Base-by-base conservation (phyloP, 2,888 invertebrate genomes). In the Calliopum simillimum region DNA sequence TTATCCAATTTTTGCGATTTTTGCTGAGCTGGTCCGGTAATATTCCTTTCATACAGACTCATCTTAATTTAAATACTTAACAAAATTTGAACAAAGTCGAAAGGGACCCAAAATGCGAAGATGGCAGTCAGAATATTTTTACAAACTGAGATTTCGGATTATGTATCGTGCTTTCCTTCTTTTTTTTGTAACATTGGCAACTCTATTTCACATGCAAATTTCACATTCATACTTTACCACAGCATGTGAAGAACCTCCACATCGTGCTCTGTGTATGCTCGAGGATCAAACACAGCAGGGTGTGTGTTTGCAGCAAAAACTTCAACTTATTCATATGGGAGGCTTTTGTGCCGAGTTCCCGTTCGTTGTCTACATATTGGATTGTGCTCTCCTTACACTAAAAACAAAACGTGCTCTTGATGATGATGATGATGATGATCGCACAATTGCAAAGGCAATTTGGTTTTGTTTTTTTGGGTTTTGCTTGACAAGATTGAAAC, bases 401-500 rank as follows among this genome's bases (percentile, higher is more conserved):
- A 65, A 43, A 49, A 43, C 16, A 51, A 66, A 66, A 41, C 67
- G 67, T 67, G 58, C 59, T 41, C 49, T n/a, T 25, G 41, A 23
- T 66, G 67, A 59, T 67, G n/a, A n/a, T n/a, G n/a, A n/a, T n/a
- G n/a, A 21, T 25, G 41, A 23, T 66, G 67, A 59, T 67, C 67
- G 59, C 33, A 19, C 56, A 23, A 21, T 67, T 47, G 47, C 56
- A 63, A 44, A 41, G 43, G 53, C n/a, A n/a, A n/a, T n/a, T n/a
- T n/a, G n/a, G n/a, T n/a, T 25, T 33, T 51, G 14, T 11, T 43
- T 8, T 14, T 49, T 46, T 21, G n/a, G n/a, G n/a, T 21, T 51
- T 41, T 59, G 19, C 33, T 59, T 49, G 73, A 79, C 77, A 74
- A 84, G 82, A 85, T 85, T 84, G 82, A 84, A 85, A 82, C 84